Percentiles rank a stretch among this genome's conserved stretches.
Conservation (phyloP, 2,797 vertebrate genomes). For the Emys orbicularis region DNA sequence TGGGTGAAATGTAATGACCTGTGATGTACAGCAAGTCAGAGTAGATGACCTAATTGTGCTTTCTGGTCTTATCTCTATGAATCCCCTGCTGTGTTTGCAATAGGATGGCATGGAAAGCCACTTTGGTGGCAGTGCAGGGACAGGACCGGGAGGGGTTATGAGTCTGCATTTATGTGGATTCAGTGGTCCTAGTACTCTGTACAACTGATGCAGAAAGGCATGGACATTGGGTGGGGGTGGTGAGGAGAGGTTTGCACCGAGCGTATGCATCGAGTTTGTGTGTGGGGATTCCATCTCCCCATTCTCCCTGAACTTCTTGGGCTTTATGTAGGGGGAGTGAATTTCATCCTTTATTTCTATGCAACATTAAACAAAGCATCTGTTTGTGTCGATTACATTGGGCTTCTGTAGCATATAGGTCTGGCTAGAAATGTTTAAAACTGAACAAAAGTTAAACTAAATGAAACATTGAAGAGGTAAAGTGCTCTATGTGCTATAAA, state of each 20-base stretch:
- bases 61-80: too few species aligned
- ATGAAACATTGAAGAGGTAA: neutral
- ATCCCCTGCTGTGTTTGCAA: too few species aligned
- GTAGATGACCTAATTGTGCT: too few species aligned
- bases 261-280: too few species aligned
- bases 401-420: neutral
- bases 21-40: too few species aligned
- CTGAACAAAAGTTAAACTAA: neutral
- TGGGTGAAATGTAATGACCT: too few species aligned
- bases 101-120: too few species aligned
- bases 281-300: neutral
- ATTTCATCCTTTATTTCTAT: fast-evolving
- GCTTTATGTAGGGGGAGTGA: neutral
- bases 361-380: neutral
- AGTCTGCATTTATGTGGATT: fast-evolving
- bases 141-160: fast-evolving
- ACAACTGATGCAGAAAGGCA: too few species aligned
- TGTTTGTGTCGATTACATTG: neutral
- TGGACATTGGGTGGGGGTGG: too few species aligned
- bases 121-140: too few species aligned
- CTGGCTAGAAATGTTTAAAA: neutral
- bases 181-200: neutral
- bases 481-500: neutral
- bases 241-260: too few species aligned
- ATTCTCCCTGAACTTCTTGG: neutral